A percentile compares a stretch with the other conserved stretches of the same genome.
Conservation (phyloP, 1,140 invertebrate species). For the Drosophila pruinosa region DNA sequence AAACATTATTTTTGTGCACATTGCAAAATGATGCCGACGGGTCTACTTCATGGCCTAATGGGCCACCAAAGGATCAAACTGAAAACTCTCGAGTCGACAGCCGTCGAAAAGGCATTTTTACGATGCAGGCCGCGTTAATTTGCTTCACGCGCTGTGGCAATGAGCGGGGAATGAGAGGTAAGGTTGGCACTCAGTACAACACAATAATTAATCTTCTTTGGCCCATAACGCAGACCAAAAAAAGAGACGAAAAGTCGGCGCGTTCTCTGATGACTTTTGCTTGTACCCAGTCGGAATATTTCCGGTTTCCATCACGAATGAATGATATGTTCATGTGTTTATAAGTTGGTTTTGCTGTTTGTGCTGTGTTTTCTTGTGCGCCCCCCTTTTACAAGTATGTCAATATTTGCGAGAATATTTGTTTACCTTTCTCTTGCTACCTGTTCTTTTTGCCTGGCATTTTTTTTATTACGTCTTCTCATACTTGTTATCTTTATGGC, state of each 20-base stretch:
- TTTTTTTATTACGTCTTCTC: slow-evolving; percentile 61
- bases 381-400: slow-evolving; percentile 19
- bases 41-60: slow-evolving; percentile 1
- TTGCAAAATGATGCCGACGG: background rate
- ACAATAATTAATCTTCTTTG: slow-evolving; percentile 66
- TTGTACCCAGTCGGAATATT: background rate
- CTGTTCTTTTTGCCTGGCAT: slow-evolving; percentile 38
- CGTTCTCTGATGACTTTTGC: slow-evolving; percentile 20
- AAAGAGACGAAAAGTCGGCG: slow-evolving; percentile 3
- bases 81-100: background rate
- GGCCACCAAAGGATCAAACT: background rate
- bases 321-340: slow-evolving; percentile 18
- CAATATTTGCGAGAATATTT: slow-evolving; percentile 64
- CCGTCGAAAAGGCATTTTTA: slow-evolving; percentile 30
- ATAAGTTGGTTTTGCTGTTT: slow-evolving; percentile 3
- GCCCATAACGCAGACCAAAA: slow-evolving; percentile 16
- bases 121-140: slow-evolving; percentile 54
- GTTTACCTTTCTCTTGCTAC: slow-evolving; percentile 63
- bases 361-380: background rate
- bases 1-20: background rate
- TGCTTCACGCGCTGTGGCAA: slow-evolving; percentile 48
- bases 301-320: slow-evolving; percentile 12
- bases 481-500: slow-evolving; percentile 61
- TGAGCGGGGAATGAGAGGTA: no score
- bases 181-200: slow-evolving; percentile 8